These are phyloP conservation scores for Tangara arthus DNA, from an alignment of 2,797 vertebrate genomes.

Conservation along the genomic window DNA sequence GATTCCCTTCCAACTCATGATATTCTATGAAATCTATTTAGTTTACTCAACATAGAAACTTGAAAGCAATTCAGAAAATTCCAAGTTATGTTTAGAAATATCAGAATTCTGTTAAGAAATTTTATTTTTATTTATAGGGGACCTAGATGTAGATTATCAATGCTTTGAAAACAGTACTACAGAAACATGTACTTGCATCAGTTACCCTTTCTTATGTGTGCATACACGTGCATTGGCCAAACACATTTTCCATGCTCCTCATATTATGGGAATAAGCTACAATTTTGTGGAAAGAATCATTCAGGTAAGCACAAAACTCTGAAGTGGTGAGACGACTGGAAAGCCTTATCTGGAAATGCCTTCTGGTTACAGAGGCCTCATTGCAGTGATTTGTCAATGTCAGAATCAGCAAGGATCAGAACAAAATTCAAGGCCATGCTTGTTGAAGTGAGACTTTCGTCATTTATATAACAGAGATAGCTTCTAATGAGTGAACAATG, in stretches of 20 bases:
- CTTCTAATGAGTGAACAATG: background rate
- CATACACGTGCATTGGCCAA: background rate
- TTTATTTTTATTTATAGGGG: background rate
- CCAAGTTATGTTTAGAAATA: background rate
- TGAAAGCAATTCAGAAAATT: background rate
- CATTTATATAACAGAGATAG: background rate
- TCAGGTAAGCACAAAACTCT: background rate
- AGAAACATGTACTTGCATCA: background rate
- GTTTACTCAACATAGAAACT: background rate
- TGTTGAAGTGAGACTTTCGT: background rate
- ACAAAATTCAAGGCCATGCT: background rate
- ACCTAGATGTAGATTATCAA: background rate
- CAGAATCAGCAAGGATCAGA: background rate
- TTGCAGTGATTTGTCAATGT: background rate
- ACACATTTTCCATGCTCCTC: background rate
- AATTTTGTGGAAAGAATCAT: background rate
- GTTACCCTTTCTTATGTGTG: fast-evolving
- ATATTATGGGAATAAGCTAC: background rate
- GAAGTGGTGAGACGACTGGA: background rate
- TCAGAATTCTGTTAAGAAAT: background rate
- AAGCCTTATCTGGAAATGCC: background rate
- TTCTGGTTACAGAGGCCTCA: background rate
- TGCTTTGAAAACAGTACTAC: background rate
- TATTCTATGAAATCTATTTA: background rate
- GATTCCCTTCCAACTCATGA: background rate